Evolutionary conservation across 1,140 invertebrate genomes (phyloP).

Genomic region (Microvelia longipes): DNA sequence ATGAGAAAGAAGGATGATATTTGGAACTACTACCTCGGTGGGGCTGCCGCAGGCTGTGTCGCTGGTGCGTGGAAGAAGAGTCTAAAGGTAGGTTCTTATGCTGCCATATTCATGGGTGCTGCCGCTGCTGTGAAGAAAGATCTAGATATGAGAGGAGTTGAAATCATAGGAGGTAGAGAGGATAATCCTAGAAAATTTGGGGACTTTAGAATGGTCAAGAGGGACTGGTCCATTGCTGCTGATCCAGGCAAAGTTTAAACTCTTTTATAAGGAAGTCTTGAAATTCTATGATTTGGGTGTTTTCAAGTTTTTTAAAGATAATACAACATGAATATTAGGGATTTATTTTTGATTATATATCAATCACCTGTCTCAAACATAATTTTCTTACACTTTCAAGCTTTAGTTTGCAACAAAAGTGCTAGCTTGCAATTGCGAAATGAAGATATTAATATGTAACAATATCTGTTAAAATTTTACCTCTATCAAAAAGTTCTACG

Average conservation of each 20-base stretch:
- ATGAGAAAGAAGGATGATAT: conserved; percentile 46
- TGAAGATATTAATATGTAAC: no score
- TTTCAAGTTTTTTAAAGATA: no score
- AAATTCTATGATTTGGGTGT: no score
- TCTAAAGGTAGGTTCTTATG: conserved; percentile 24
- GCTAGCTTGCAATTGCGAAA: no score
- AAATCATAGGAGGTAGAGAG: conserved; percentile 22
- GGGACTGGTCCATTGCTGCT: background rate
- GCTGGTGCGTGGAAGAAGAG: conserved; percentile 37
- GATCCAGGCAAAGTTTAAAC: conserved; percentile 1
- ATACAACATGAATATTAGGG: no score
- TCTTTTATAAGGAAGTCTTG: no score
- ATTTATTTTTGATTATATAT: no score
- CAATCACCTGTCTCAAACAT: no score
- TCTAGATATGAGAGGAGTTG: conserved; percentile 32
- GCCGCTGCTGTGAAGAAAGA: conserved; percentile 42
- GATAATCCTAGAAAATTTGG: background rate
- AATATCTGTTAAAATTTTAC: no score
- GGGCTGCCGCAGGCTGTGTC: conserved; percentile 37
- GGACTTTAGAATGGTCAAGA: background rate
- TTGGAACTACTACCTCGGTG: conserved; percentile 33
- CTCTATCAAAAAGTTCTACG: no score
- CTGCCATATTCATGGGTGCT: conserved; percentile 27
- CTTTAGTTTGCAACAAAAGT: no score
- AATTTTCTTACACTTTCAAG: no score